A percentile compares a stretch with the other conserved stretches of the same genome.
These are phyloP conservation scores for Fregata magnificens DNA, from an alignment of 2,113 vertebrate genomes.

Conservation along the genomic window DNA sequence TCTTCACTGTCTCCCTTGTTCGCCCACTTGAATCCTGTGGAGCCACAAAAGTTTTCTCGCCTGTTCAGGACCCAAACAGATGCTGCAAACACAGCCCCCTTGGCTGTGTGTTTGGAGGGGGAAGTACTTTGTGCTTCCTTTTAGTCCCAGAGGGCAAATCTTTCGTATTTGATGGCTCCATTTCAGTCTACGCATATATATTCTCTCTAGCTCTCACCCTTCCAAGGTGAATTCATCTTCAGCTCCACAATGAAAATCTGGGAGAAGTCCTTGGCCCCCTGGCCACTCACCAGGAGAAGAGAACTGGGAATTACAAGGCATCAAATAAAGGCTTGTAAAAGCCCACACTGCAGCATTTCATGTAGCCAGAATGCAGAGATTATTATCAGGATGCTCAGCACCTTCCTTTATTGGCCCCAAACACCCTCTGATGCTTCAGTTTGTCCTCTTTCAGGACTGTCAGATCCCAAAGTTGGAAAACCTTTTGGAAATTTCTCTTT, in stretches of 20 bases:
- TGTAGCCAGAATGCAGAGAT: background rate
- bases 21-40: rapidly evolving
- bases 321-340: background rate
- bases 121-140: background rate
- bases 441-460: background rate
- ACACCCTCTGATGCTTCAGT: background rate
- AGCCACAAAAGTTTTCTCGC: background rate
- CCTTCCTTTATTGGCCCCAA: background rate
- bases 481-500: background rate
- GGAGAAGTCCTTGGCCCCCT: background rate
- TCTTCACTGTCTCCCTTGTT: background rate
- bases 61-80: background rate
- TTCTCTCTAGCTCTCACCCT: background rate
- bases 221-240: background rate
- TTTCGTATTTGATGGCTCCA: background rate
- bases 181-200: background rate
- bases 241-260: background rate
- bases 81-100: background rate
- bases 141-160: background rate
- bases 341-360: background rate
- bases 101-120: background rate
- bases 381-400: background rate
- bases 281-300: background rate
- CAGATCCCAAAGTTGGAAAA: background rate
- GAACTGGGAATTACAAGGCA: background rate